Base-by-base conservation (phyloP, 2,797 vertebrate genomes). In the Xyrichtys novacula region DNA sequence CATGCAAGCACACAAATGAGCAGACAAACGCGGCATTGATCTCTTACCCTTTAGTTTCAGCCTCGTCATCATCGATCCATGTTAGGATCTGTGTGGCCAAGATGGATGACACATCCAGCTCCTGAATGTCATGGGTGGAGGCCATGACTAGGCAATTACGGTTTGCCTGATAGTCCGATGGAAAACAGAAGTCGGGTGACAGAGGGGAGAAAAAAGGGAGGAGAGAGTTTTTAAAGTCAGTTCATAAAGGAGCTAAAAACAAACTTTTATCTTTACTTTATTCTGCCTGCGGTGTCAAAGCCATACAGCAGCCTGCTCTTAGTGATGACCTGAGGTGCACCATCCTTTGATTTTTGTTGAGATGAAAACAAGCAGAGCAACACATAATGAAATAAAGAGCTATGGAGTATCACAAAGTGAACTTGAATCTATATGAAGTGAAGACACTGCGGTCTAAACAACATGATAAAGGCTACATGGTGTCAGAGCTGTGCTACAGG, bases 131-230 rank as follows among this genome's bases (percentile, higher is more conserved):
- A 78, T 99, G 98, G 78, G 96, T 97, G 1, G 98, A 99, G 75
- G 98, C 98, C 78, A 99, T 95, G 81, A 97, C 98, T 91, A 99
- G 94, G 91, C 98, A 99, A 88, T 98, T 99, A 50, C 96, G 95
- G 90, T 99, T 99, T 59, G 98, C 98, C 98, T 99, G 84, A 32
- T 81, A 82, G 69, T 63, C 52, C 73, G 44, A 85, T 6, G n/a
- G 26, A 58, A 40, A 59, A 31, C 44, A 10, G 34, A 71, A 63
- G 22, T 58, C 47, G 42, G 52, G 12, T 58, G 68, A 48, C 5
- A 5, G 22, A 68, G 43, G 62, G 32, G 62, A n/a, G 23, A 23
- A 66, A 67, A 65, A 1, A 73, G 28, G 39, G 3, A 9, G 12
- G 17, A n/a, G 16, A 38, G 23, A 62, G 32, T 46, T 11, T 42